Evolutionary conservation across 2,888 invertebrate species (phyloP), one percentile per base, ranked within the genome.

Genomic region (Stenodema calcarata): DNA sequence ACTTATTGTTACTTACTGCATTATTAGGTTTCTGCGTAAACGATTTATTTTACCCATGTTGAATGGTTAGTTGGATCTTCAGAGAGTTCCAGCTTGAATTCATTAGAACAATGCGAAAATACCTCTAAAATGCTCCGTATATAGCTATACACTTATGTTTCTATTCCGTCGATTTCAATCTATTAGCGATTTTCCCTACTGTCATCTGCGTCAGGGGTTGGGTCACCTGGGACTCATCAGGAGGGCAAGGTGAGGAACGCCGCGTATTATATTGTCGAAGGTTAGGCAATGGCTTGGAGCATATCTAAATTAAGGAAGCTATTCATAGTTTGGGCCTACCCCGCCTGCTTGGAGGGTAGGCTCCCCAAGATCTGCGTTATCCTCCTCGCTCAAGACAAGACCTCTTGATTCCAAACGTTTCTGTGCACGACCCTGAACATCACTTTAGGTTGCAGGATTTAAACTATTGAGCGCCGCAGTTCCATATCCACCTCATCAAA

Each of bases 281-380:
- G 82, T 82, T 82, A 82, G 82, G 82, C 82, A 82, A 69, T 82
- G 82, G 44, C 69, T 82, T 23, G 78, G 47, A 44, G 44, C 44
- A 78, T 44, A 82, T 82, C 82, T 82, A 82, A 82, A 82, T 62
- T 82, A 82, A 82, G 82, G 82, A 82, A 69, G 69, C 82, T 82
- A 82, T 82, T 82, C 82, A 82, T 82, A 82, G 82, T 78, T 44
- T 18, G 14, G 78, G 44, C 42, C 78, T 42, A 78, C 30, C 78
- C 78, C 47, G 41, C 41, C 11, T 18, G 27, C 44, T 78, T 12
- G 23, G 78, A 27, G 78, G 78, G 78, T 78, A 44, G 44, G 27
- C 78, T 78, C 44, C 78, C 27, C 44, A 23, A 42, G 42, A 78
- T 78, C 47, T 78, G 73, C 73, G 73, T 62, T 62, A 62, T 62